Evolutionary conservation across 1,140 invertebrate genomes (phyloP).

Genomic region (Nomia melanderi): DNA sequence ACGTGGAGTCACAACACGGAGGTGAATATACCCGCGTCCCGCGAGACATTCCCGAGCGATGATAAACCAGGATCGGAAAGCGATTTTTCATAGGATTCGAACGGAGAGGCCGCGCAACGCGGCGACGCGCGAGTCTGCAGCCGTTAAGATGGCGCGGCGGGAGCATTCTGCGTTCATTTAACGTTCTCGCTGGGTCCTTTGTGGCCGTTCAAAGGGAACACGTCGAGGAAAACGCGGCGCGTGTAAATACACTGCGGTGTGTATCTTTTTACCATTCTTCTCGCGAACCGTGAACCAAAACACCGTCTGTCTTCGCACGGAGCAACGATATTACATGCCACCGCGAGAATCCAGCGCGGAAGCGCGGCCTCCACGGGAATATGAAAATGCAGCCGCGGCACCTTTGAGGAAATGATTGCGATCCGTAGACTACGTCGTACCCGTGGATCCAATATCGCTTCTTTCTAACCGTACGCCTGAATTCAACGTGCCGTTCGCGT

Average conservation of each 20-base stretch:
- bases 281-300: constrained; percentile 37
- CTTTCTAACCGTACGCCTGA: constrained; percentile 18
- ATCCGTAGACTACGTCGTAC: constrained; percentile 7
- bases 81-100: too few relatives aligned
- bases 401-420: constrained; percentile 56
- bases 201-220: constrained; percentile 55
- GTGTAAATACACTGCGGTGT: background rate
- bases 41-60: too few relatives aligned
- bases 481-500: too few relatives aligned
- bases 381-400: constrained; percentile 34
- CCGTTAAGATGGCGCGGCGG: too few relatives aligned
- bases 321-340: constrained; percentile 33
- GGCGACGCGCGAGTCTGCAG: too few relatives aligned
- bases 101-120: too few relatives aligned
- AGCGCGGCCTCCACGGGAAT: constrained; percentile 22
- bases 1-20: constrained; percentile 85
- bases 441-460: constrained; percentile 24
- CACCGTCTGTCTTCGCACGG: constrained; percentile 54
- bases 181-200: constrained; percentile 29
- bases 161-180: constrained; percentile 41
- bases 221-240: constrained; percentile 27
- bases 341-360: background rate
- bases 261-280: constrained; percentile 54
- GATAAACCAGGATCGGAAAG: too few relatives aligned
- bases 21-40: constrained; percentile 73